phyloP scores from a whole-genome alignment of 2,888 invertebrate genomes.

The Hemicrepidius hirtus region DNA sequence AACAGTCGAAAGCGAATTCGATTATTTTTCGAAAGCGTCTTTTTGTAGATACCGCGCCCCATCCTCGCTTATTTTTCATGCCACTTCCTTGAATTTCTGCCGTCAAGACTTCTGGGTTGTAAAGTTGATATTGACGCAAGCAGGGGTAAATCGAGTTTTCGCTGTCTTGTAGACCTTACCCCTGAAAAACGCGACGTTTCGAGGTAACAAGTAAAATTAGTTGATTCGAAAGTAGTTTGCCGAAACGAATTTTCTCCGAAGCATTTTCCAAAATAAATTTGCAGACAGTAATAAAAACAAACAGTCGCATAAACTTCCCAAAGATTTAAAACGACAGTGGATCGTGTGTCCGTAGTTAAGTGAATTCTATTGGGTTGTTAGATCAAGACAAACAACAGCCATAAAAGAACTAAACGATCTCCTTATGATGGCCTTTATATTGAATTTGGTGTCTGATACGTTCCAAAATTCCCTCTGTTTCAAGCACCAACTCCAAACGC shows the following conservation, averaged over 20 bases:
- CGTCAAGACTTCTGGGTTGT: no score
- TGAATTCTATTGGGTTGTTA: constrained; percentile 37
- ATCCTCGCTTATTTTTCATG: no score
- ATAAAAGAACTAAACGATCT: constrained; percentile 46
- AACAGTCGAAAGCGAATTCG: no score
- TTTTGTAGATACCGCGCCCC: no score
- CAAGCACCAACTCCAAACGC: constrained; percentile 3
- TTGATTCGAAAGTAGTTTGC: no score
- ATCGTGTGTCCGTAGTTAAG: not conserved
- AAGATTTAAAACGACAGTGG: constrained; percentile 6
- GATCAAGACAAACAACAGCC: constrained; percentile 45
- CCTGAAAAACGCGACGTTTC: no score
- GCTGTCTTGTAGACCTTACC: no score
- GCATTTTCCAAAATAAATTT: not conserved
- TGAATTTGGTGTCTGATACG: constrained; percentile 44
- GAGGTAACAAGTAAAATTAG: no score
- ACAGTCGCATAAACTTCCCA: not conserved
- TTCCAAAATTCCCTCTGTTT: constrained; percentile 28
- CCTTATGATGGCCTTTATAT: constrained; percentile 42
- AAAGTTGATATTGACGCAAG: no score
- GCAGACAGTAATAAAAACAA: not conserved
- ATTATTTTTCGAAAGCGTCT: no score
- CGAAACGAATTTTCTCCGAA: not conserved
- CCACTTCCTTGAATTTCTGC: no score
- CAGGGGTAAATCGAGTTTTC: no score